phyloP scores from a whole-genome alignment of 2,113 vertebrate genomes.

The Heliornis fulica region DNA sequence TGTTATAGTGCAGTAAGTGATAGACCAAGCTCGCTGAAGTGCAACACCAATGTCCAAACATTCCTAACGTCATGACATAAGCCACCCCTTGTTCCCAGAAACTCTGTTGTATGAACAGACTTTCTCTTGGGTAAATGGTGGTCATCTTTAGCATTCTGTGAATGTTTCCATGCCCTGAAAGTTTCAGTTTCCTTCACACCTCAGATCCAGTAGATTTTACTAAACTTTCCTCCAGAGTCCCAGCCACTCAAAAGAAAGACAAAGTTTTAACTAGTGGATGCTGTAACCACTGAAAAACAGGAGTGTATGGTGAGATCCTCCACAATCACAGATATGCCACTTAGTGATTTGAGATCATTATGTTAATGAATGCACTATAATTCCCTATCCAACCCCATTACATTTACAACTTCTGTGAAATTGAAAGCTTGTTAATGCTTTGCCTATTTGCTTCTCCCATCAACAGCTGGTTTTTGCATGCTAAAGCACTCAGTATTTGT shows the following conservation, averaged over 20 bases:
- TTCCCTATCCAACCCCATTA: not conserved
- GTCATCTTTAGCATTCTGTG: not conserved
- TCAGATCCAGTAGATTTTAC: not conserved
- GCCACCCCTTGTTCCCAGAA: not conserved
- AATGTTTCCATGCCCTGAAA: not conserved
- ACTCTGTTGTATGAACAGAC: not conserved
- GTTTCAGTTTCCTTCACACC: not conserved
- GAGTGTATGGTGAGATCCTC: not conserved
- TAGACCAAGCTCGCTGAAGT: not conserved
- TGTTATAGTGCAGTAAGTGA: rapidly evolving
- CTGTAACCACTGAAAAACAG: not conserved
- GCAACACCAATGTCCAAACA: not conserved
- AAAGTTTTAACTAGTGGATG: not conserved
- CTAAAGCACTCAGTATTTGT: not conserved
- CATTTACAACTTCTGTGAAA: not conserved
- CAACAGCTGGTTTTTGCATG: not conserved
- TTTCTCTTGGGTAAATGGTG: not conserved
- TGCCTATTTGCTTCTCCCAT: not conserved
- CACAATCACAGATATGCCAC: not conserved
- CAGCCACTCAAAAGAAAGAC: not conserved
- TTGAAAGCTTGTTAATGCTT: not conserved
- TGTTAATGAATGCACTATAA: not conserved
- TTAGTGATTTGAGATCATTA: not conserved
- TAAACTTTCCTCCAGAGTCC: not conserved
- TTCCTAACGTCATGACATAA: not conserved